phyloP scores from a whole-genome alignment of 2,113 vertebrate genomes.

The Columbina picui region DNA sequence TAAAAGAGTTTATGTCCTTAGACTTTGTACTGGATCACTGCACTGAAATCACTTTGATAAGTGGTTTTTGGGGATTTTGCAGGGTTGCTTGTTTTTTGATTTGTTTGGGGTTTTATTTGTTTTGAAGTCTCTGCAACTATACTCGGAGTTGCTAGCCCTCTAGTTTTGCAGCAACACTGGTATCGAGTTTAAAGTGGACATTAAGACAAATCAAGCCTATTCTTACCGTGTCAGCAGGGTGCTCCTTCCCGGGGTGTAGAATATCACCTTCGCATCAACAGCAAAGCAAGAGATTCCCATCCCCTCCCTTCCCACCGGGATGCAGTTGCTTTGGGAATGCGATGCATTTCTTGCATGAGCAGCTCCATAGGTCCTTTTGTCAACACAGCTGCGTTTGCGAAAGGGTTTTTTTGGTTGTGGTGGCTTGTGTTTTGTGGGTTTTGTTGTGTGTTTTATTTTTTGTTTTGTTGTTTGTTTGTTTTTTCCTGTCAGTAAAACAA shows the following conservation, averaged over 20 bases:
- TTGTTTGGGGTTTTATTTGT: conserved; percentile 1
- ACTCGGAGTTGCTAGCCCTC: conserved; percentile 48
- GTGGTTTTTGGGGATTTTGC: conserved; percentile 71
- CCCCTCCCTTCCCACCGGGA: not conserved
- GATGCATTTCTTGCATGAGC: not conserved
- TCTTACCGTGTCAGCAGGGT: not conserved
- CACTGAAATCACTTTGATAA: conserved; percentile 78
- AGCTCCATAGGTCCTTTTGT: not conserved
- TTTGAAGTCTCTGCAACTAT: conserved; percentile 67
- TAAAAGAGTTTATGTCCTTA: conserved; percentile 85
- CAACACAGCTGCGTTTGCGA: not conserved
- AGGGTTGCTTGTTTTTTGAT: conserved; percentile 29
- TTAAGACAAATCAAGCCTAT: not conserved
- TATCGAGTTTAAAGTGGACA: not conserved
- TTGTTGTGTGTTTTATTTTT: no score
- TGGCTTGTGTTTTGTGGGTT: not conserved
- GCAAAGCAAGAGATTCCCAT: not conserved
- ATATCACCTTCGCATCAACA: not conserved
- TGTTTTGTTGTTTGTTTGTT: not conserved
- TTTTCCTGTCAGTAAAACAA: not conserved
- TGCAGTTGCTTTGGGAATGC: not conserved
- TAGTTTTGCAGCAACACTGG: conserved; percentile 25
- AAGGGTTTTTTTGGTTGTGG: not conserved
- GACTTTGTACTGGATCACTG: conserved; percentile 76
- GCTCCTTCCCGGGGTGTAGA: not conserved